Evolutionary conservation across 2,113 vertebrate genomes (phyloP).

Genomic region (Cyphomyrus discorhynchus): DNA sequence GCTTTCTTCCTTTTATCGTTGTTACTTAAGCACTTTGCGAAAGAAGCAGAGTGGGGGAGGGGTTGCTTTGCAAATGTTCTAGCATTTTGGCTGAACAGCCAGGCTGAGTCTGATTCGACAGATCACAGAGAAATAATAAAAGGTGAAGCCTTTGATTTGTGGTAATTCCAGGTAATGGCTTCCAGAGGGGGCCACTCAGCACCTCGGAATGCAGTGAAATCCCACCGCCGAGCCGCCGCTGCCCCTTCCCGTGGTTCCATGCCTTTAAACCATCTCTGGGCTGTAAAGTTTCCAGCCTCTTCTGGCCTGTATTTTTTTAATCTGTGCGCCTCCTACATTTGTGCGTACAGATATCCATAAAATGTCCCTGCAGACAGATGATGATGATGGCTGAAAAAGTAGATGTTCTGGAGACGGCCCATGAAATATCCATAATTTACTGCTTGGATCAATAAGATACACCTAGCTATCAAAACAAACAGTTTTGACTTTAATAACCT

Average conservation of each 20-base stretch:
- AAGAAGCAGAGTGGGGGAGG: neutral
- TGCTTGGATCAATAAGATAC: neutral
- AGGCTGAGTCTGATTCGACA: conserved; percentile 28
- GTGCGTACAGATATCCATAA: neutral
- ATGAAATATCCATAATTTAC: neutral
- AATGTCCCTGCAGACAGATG: neutral
- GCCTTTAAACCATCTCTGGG: conserved; percentile 27
- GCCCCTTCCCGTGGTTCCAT: conserved; percentile 37
- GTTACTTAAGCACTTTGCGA: neutral
- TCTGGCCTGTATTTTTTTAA: neutral
- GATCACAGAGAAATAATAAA: conserved; percentile 48
- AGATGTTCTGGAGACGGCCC: neutral
- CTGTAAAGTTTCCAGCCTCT: conserved; percentile 9
- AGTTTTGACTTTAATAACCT: neutral
- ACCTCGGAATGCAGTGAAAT: conserved; percentile 47
- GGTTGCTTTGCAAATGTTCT: neutral
- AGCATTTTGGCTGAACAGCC: conserved; percentile 33
- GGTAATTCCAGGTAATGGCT: conserved; percentile 58
- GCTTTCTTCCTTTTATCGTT: neutral
- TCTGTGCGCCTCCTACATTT: neutral
- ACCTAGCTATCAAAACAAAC: neutral
- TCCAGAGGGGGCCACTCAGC: conserved; percentile 48
- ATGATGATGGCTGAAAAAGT: neutral
- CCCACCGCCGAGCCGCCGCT: conserved; percentile 38
- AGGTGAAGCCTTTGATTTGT: conserved; percentile 52